Evolutionary conservation across 30 jellyfish, hydroid and myxozoan species (phyloP).

Genomic region (Nemopilema nomurai): DNA sequence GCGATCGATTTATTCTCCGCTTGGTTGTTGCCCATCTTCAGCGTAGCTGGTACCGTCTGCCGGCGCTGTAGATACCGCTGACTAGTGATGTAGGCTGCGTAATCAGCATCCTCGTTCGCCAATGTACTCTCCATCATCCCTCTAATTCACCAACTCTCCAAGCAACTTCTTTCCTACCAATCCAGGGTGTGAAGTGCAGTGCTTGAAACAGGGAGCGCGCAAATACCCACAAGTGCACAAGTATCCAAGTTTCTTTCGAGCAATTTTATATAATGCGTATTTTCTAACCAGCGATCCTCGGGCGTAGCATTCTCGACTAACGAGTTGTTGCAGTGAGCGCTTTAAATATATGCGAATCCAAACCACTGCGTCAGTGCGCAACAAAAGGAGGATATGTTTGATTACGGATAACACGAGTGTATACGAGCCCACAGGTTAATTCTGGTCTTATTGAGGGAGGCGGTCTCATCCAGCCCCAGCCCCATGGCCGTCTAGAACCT

Average conservation of each 20-base stretch:
- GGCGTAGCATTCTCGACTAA: background rate
- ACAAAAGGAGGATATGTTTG: background rate
- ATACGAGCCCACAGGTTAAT: background rate
- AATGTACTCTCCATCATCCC: constrained; percentile 3
- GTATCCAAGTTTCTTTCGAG: background rate
- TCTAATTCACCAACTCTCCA: background rate
- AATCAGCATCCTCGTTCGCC: constrained; percentile 36
- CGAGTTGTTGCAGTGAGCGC: background rate
- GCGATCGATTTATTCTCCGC: constrained; percentile 43
- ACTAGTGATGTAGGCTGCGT: constrained; percentile 44
- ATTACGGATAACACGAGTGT: background rate
- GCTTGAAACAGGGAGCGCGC: too few species aligned
- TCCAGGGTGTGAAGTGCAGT: too few species aligned
- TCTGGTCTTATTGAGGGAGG: background rate
- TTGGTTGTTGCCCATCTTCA: constrained; percentile 29
- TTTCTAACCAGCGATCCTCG: background rate
- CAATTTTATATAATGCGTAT: background rate
- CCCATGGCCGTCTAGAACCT: background rate
- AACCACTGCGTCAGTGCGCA: constrained; percentile 7
- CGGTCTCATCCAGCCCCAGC: background rate
- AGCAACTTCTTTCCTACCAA: background rate
- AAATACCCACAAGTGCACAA: too few species aligned
- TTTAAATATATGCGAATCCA: background rate
- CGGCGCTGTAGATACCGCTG: constrained; percentile 58
- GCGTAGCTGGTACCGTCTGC: constrained; percentile 62